Conservation (phyloP, 2,113 vertebrate genomes). For the Loxodonta africana region DNA sequence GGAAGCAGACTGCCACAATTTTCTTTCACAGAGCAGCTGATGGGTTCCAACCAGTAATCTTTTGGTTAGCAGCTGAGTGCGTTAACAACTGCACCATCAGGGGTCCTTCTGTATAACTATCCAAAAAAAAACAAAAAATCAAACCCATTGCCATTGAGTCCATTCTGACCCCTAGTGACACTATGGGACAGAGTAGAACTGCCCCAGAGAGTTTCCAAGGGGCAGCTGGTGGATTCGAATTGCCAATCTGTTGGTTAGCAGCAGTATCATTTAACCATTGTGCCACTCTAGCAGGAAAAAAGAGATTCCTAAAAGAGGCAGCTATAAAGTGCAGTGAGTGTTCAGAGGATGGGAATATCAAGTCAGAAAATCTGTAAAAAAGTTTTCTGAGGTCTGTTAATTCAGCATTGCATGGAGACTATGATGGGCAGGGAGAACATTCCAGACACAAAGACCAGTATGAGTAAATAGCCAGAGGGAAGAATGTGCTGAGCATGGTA, state of each 20-base stretch:
- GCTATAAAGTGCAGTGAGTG: neutral
- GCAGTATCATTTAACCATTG: no score
- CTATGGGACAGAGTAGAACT: no score
- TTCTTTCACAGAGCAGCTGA: neutral
- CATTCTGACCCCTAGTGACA: no score
- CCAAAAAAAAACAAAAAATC: no score
- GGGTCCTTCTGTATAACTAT: neutral
- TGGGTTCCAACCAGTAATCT: neutral
- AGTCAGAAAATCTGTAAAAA: constrained; percentile 3
- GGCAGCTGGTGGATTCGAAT: no score
- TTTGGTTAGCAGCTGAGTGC: neutral
- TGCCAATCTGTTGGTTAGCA: no score
- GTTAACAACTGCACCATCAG: neutral
- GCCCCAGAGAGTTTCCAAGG: no score
- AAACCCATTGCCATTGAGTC: no score
- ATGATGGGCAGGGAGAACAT: neutral
- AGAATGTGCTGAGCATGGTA: rapidly evolving
- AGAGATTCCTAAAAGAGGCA: neutral
- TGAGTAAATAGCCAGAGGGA: neutral
- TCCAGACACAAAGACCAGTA: neutral
- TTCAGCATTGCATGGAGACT: neutral
- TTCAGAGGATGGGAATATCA: neutral
- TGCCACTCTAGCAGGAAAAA: neutral
- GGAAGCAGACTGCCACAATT: neutral
- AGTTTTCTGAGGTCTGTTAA: constrained; percentile 1